These are phyloP conservation scores for Harmothoe impar DNA, from an alignment of 2,888 invertebrate species.

Conservation along the genomic window DNA sequence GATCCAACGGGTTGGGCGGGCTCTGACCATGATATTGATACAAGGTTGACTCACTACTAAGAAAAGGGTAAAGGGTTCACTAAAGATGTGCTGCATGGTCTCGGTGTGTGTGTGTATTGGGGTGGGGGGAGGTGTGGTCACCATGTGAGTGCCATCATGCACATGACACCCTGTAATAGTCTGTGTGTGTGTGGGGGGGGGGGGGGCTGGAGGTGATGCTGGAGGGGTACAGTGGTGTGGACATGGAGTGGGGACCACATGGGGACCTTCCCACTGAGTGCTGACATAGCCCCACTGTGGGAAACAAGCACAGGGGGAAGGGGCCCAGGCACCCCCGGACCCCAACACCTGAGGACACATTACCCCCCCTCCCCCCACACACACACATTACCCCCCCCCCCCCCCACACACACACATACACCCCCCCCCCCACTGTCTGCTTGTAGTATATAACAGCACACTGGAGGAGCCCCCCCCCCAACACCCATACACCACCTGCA, in stretches of 20 bases:
- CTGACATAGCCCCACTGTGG: slow-evolving; percentile 53
- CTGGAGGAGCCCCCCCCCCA: background rate
- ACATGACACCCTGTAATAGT: background rate
- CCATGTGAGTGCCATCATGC: background rate
- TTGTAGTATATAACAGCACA: background rate
- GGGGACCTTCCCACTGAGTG: slow-evolving; percentile 50
- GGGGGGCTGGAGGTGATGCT: background rate
- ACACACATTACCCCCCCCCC: background rate
- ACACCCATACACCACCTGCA: background rate
- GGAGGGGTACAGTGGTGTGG: background rate
- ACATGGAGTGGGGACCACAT: background rate
- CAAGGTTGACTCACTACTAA: too few species aligned
- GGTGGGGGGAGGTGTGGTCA: background rate
- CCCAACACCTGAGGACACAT: background rate
- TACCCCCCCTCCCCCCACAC: too few species aligned
- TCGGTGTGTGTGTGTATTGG: background rate
- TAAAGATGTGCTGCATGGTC: too few species aligned
- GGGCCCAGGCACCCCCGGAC: background rate
- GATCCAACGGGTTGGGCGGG: too few species aligned
- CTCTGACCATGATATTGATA: too few species aligned
- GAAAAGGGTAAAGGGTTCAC: too few species aligned
- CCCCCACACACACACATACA: background rate
- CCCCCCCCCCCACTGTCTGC: background rate
- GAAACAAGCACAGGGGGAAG: background rate
- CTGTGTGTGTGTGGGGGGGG: too few species aligned